Evolutionary conservation across 2,113 vertebrate genomes (phyloP), one percentile per base, ranked within the genome.

Genomic region (Neodon shergylaensis): DNA sequence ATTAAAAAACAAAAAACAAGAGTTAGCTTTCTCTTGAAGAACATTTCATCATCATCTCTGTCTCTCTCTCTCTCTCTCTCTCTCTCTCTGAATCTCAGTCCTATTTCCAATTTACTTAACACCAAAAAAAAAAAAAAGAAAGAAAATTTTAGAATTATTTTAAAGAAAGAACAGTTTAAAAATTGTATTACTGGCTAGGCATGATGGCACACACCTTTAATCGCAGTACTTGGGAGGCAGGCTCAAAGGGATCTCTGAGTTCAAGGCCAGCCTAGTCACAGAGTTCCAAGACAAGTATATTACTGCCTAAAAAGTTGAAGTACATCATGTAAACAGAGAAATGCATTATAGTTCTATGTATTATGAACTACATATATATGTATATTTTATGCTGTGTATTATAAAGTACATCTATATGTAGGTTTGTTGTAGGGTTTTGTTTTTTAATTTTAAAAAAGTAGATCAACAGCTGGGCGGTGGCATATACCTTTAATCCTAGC

Each of bases 91-190:
- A 39, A 21, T 9, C 7, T 61, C 21, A 24, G 21, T 58, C 12
- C 19, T 58, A 2, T 58, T 82, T 22, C 33, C 54, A 82, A 16
- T 39, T 82, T 61, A 26, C 54, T 26, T 82, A 82, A 61, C n/a
- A 82, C 54, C 22, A 26, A 39, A 74, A n/a, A 16, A 54, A 4
- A n/a, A n/a, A 44, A 13, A 12, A 49, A n/a, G n/a, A 12, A n/a
- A n/a, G 5, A 24, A n/a, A 58, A n/a, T 58, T 81, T 81, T 54
- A n/a, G 12, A 82, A 61, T 82, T 61, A 83, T 42, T 84, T 42
- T 84, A 44, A 94, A 95, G 61, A 85, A 49, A 85, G 63, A 14
- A 66, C 14, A 42, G 52, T 61, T 61, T 82, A 82, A 94, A 91
- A 93, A 54, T 52, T 74, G 22, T 24, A 22, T 73, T 39, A 22